A percentile compares a stretch with the other conserved stretches of the same genome.
Conservation (phyloP, 2,113 vertebrate genomes). For the Accipiter cooperii region DNA sequence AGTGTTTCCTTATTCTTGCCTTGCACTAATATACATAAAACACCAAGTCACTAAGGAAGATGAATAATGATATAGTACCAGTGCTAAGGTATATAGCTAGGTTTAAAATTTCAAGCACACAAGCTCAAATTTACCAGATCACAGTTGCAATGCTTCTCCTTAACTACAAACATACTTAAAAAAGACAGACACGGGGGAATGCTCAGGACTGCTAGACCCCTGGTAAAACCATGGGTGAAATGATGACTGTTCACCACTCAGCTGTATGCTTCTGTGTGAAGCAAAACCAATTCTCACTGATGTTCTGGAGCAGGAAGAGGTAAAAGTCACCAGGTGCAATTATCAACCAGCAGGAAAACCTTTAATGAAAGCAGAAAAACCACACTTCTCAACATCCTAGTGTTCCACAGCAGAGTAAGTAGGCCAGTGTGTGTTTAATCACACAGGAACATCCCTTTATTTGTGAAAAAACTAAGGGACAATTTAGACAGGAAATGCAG, state of each 20-base stretch:
- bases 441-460: not conserved
- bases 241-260: not conserved
- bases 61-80: not conserved
- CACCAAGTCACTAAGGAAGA: not conserved
- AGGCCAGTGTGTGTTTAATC: not conserved
- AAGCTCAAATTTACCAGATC: not conserved
- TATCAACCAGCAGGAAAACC: not conserved
- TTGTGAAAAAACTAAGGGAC: not conserved
- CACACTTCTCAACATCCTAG: not conserved
- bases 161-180: not conserved
- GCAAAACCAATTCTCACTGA: not conserved
- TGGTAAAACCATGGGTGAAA: not conserved
- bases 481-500: not conserved
- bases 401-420: not conserved
- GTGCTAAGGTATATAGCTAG: not conserved
- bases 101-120: not conserved
- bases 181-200: rapidly evolving
- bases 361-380: not conserved
- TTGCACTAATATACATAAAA: not conserved
- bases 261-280: not conserved
- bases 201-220: not conserved
- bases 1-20: not conserved
- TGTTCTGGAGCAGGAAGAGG: not conserved
- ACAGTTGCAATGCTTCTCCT: too few relatives aligned
- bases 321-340: not conserved